A percentile compares a stretch with the other conserved stretches of the same genome.
These are phyloP conservation scores for Taxidea taxus DNA, from an alignment of 2,113 vertebrate species.

Conservation along the genomic window DNA sequence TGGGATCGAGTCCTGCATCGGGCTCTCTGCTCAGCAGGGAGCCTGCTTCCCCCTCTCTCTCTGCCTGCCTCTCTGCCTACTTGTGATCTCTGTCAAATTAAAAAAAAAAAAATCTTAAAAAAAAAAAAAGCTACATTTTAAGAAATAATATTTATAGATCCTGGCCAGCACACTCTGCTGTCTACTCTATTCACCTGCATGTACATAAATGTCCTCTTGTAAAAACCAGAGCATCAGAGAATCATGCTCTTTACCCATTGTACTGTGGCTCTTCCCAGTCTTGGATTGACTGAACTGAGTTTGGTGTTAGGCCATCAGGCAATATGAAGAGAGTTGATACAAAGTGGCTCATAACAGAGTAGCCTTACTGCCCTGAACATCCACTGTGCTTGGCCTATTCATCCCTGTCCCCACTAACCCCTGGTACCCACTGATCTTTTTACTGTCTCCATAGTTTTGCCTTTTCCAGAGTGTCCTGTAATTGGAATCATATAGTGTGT, in stretches of 20 bases:
- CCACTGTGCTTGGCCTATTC: neutral
- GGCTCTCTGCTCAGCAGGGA: too few species aligned
- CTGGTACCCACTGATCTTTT: neutral
- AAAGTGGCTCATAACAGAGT: neutral
- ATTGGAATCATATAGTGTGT: neutral
- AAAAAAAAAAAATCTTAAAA: too few species aligned
- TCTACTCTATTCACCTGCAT: neutral
- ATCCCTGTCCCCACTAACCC: neutral
- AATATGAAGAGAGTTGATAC: constrained; percentile 1
- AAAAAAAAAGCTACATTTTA: neutral
- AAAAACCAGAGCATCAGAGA: neutral
- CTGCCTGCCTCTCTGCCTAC: too few species aligned
- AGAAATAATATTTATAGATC: neutral
- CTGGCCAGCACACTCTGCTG: neutral
- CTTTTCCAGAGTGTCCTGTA: neutral
- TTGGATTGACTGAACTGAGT: neutral
- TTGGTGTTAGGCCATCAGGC: constrained; percentile 10
- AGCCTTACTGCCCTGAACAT: neutral
- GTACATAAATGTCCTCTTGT: neutral
- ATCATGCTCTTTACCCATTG: neutral
- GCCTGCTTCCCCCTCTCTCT: too few species aligned
- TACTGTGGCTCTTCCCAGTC: neutral
- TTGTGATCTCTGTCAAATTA: too few species aligned
- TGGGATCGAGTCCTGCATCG: too few species aligned
- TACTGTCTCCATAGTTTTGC: neutral